Evolutionary conservation across 1,140 invertebrate species (phyloP).

Genomic region (Meloidogyne exigua): DNA sequence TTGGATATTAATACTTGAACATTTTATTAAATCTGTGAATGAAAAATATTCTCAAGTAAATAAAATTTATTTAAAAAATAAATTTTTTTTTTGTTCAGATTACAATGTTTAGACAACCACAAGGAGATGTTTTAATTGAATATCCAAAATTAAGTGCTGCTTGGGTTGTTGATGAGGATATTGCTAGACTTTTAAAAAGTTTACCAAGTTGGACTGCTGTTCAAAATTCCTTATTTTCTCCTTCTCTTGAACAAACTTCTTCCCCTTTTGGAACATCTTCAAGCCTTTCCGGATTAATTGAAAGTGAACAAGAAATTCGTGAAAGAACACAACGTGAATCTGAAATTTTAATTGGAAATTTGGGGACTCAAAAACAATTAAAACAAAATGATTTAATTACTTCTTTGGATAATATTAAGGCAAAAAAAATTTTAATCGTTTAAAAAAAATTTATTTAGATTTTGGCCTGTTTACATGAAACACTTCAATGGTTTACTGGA

Average conservation of each 20-base stretch:
- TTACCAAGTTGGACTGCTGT: conserved; percentile 49
- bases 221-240: conserved; percentile 27
- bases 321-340: conserved; percentile 82
- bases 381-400: conserved; percentile 53
- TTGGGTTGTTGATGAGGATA: conserved; percentile 91
- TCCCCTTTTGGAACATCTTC: conserved; percentile 25
- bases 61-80: neutral
- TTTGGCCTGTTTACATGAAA: conserved; percentile 81
- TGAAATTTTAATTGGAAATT: conserved; percentile 75
- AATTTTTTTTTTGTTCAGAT: conserved; percentile 46
- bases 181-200: conserved; percentile 74
- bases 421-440: conserved; percentile 54
- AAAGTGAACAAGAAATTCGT: conserved; percentile 69
- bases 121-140: conserved; percentile 65
- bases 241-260: conserved; percentile 22
- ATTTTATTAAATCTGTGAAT: conserved; percentile 47
- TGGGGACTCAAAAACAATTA: conserved; percentile 54
- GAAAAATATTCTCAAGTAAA: conserved; percentile 23
- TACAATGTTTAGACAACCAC: conserved; percentile 36
- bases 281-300: conserved; percentile 21
- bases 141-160: conserved; percentile 79
- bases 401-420: conserved; percentile 55
- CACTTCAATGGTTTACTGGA: conserved; percentile 72
- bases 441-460: conserved; percentile 62
- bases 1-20: conserved; percentile 57